Evolutionary conservation across 2,888 invertebrate genomes (phyloP).

Genomic region (Brenthis daphne): DNA sequence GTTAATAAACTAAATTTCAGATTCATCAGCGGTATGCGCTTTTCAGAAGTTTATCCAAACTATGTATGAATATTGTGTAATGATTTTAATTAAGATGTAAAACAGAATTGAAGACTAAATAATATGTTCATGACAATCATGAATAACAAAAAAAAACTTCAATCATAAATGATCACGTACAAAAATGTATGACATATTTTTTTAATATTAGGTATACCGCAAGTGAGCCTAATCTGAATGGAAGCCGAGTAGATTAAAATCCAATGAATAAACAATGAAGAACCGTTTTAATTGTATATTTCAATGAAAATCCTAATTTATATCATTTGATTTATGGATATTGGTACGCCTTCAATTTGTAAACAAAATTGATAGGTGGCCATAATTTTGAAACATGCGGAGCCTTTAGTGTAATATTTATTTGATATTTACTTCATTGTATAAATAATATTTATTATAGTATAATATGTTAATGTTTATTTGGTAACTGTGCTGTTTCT

Average conservation of each 20-base stretch:
- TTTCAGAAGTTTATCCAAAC: too few species aligned
- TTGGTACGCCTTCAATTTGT: background rate
- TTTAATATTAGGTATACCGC: background rate
- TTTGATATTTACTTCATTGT: background rate
- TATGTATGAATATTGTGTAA: too few species aligned
- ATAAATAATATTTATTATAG: background rate
- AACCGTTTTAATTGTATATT: conserved; percentile 7
- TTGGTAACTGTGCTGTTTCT: too few species aligned
- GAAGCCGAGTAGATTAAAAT: conserved; percentile 15
- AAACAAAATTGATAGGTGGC: background rate
- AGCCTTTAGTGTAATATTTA: background rate
- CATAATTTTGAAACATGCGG: conserved; percentile 2
- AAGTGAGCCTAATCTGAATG: background rate
- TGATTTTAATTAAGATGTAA: too few species aligned
- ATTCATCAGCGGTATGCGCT: too few species aligned
- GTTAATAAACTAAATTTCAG: too few species aligned
- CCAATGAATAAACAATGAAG: conserved; percentile 16
- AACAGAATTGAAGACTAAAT: too few species aligned
- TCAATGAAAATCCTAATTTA: conserved; percentile 6
- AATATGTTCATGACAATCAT: too few species aligned
- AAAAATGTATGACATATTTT: background rate
- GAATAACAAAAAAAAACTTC: background rate
- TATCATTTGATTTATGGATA: conserved; percentile 8
- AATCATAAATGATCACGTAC: conserved; percentile 20
- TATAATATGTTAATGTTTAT: too few species aligned